phyloP scores from a whole-genome alignment of 2,888 invertebrate species.

The Morpho deidamia region DNA sequence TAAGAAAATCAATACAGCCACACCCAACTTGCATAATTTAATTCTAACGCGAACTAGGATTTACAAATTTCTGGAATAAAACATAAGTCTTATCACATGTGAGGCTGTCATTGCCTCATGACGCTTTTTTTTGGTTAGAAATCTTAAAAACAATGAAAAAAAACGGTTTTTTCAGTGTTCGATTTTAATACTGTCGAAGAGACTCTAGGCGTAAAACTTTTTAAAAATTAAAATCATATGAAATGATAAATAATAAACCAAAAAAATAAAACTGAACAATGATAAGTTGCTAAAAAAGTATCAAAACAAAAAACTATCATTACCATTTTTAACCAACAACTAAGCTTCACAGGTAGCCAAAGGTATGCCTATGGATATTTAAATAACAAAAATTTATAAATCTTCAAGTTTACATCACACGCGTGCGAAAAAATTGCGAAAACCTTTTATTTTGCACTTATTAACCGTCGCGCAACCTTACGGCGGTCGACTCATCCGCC shows the following conservation, averaged over 20 bases:
- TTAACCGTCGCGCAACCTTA: conserved; percentile 63
- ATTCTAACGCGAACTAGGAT: conserved; percentile 31
- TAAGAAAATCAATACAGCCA: conserved; percentile 79
- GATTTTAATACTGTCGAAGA: conserved; percentile 27
- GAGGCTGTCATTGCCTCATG: conserved; percentile 58
- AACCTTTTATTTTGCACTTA: conserved; percentile 43
- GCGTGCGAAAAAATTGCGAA: conserved; percentile 41
- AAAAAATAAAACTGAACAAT: conserved; percentile 55
- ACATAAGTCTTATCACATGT: conserved; percentile 63
- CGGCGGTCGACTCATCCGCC: conserved; percentile 76
- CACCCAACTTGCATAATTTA: conserved; percentile 77
- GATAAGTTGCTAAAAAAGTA: conserved; percentile 75
- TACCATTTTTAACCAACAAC: conserved; percentile 70
- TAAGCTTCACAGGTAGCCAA: conserved; percentile 25
- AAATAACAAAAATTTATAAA: conserved; percentile 27
- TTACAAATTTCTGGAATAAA: conserved; percentile 40
- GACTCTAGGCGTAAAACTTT: conserved; percentile 11
- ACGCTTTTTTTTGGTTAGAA: conserved; percentile 75
- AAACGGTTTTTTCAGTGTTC: conserved; percentile 47
- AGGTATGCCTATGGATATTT: conserved; percentile 25
- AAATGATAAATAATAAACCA: conserved; percentile 33
- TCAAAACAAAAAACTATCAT: conserved; percentile 80
- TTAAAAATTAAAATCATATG: conserved; percentile 20
- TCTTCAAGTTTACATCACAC: conserved; percentile 46
- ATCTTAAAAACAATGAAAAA: conserved; percentile 73